Conservation (phyloP, 2,797 vertebrate species). For the Microctenopoma lineatum region DNA sequence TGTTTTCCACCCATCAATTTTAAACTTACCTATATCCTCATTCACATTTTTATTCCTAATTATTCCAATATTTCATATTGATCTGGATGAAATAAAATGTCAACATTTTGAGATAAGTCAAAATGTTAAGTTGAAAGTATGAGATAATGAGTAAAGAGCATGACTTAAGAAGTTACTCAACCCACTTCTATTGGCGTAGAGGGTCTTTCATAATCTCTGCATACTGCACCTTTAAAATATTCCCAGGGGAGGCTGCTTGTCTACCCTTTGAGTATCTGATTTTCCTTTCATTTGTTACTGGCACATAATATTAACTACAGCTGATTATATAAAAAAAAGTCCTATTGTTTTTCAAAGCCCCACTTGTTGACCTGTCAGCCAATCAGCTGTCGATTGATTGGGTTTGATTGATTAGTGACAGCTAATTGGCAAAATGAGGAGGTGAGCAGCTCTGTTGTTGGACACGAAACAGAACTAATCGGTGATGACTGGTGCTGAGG, state of each 20-base stretch:
- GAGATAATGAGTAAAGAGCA: no score
- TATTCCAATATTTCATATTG: no score
- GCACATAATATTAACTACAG: not conserved
- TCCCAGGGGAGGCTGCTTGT: not conserved
- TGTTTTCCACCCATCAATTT: not conserved
- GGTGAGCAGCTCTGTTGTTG: constrained; percentile 57
- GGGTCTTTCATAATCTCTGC: no score
- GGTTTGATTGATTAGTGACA: constrained; percentile 82
- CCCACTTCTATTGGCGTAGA: no score
- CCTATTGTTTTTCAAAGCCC: constrained; percentile 17
- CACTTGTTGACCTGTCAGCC: constrained; percentile 41
- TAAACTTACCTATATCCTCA: not conserved
- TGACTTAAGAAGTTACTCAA: no score
- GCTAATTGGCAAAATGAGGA: constrained; percentile 49
- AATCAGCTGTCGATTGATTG: constrained; percentile 70
- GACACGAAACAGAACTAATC: constrained; percentile 36
- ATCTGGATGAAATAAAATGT: no score
- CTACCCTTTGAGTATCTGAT: not conserved
- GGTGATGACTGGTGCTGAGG: constrained; percentile 32
- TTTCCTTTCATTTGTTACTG: constrained; percentile 13
- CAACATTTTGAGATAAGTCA: no score
- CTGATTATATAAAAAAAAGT: not conserved
- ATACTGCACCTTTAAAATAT: no score
- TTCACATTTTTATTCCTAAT: not conserved
- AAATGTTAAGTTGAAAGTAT: no score